Evolutionary conservation across 2,113 vertebrate genomes (phyloP).

Genomic region (Rhinolophus sinicus): DNA sequence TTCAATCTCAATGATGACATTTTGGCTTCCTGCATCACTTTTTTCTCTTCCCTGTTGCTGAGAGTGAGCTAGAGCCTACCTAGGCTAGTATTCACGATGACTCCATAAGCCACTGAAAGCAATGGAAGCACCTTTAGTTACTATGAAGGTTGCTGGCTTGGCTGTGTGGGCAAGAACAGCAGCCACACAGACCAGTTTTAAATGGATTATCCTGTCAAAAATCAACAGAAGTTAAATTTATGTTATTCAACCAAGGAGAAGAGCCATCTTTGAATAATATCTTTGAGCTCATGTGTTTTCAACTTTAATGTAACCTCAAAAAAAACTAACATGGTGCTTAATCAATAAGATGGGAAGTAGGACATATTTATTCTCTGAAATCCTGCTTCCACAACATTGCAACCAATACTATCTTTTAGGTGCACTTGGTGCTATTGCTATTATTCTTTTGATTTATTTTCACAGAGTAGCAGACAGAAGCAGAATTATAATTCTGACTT

Average conservation of each 20-base stretch:
- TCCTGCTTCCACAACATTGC: neutral
- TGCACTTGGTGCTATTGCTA: neutral
- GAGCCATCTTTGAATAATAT: neutral
- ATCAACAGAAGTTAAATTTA: neutral
- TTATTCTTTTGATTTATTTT: slow-evolving; percentile 14
- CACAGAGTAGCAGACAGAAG: neutral
- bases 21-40: neutral
- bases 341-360: slow-evolving; percentile 43
- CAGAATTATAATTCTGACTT: neutral
- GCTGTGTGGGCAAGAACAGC: neutral
- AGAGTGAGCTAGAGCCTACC: neutral
- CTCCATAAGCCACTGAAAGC: neutral
- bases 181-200: slow-evolving; percentile 27
- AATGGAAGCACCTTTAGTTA: neutral
- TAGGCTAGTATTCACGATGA: neutral
- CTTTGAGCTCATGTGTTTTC: neutral
- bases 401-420: neutral
- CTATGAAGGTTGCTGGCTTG: neutral
- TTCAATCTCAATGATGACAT: neutral
- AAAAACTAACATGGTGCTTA: neutral
- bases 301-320: neutral
- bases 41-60: neutral
- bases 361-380: neutral
- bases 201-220: slow-evolving; percentile 48
- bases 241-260: slow-evolving; percentile 1